Base-by-base conservation (phyloP, 1,140 invertebrate genomes). In the Pogonus chalceus region DNA sequence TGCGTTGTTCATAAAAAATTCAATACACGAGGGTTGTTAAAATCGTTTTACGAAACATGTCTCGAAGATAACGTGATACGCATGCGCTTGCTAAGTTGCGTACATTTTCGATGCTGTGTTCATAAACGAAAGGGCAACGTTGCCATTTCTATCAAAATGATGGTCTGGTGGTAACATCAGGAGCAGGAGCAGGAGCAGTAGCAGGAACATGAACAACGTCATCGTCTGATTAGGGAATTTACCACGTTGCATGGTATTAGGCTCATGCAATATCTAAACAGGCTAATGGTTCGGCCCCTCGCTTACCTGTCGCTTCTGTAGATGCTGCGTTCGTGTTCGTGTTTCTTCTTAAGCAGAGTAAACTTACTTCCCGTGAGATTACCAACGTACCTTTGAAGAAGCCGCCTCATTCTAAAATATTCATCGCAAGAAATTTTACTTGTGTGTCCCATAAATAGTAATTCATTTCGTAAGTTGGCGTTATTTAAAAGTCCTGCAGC, bases 341-440 rank as follows among this genome's bases (percentile, higher is more conserved):
- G 9, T 43, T 43, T 18, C 18, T 43, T 18, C 37, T 9, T 43
- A 43, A 43, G 37, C 18, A 9, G 37, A 43, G 37, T 43, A 43
- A 43, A 43, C 37, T 43, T 43, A 16, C 37, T 4, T 43, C 37
- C 18, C 37, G 9, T 10, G 37, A 16, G 37, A 4, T 4, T 43
- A n/a, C n/a, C n/a, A n/a, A n/a, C n/a, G n/a, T 43, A 43, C 37
- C 37, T 43, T 43, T 43, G 37, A 43, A 43, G 37, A 43, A 43
- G 18, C 37, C 37, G 18, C 37, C 37, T 31, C 18, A 7, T 12
- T 16, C 18, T 43, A 12, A 43, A 43, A 43, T 43, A 43, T 43
- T 43, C 18, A 43, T 43, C 3, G 37, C 37, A 43, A 43, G 37
- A 43, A 43, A 43, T 43, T 43, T 43, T 43, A 18, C 37, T 18